Base-by-base conservation (phyloP, 2,113 vertebrate species). In the Otolemur garnettii region DNA sequence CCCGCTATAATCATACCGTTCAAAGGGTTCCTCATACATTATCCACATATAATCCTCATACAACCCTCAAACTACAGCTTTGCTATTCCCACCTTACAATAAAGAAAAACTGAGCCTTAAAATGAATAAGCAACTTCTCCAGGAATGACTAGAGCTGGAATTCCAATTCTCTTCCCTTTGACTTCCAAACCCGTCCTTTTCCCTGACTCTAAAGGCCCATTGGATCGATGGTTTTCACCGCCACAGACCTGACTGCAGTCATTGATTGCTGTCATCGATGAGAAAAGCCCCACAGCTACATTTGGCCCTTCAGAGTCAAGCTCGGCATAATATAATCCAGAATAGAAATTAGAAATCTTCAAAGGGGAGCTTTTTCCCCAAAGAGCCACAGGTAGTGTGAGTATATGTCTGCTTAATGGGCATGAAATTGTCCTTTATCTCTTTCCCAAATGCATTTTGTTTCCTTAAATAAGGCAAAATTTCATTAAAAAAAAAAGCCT, bases 391-490 rank as follows among this genome's bases (percentile, higher is more conserved):
- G n/a, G 21, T 62, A 93, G 12, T 62, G 24, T 72, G 33, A 86
- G 35, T 33, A 45, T 38, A 57, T 66, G 21, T 57, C 88, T 95
- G 24, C 26, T 87, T 80, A 89, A 72, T 45, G 38, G 35, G 79
- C 45, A 35, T 75, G 17, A 95, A 86, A 88, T 53, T 77, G n/a
- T 35, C 80, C 75, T 87, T 11, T 71, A 68, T 92, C 92, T 94
- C 57, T 93, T 87, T 85, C 60, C 79, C 45, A 77, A 72, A 64
- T 74, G 64, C 21, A 92, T 93, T 96, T 91, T 95, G 71, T 93
- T 96, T 92, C 78, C 55, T 93, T 93, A 97, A 97, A 87, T 71
- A 89, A 84, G 55, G 62, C 83, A 95, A 90, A 60, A 85, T 89
- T 93, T 91, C 79, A 78, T 72, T 28, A 6, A 83, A 93, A 75